A percentile compares a stretch with the other conserved stretches of the same genome.
Conservation (phyloP, 2,113 vertebrate species). For the Picathartes gymnocephalus region DNA sequence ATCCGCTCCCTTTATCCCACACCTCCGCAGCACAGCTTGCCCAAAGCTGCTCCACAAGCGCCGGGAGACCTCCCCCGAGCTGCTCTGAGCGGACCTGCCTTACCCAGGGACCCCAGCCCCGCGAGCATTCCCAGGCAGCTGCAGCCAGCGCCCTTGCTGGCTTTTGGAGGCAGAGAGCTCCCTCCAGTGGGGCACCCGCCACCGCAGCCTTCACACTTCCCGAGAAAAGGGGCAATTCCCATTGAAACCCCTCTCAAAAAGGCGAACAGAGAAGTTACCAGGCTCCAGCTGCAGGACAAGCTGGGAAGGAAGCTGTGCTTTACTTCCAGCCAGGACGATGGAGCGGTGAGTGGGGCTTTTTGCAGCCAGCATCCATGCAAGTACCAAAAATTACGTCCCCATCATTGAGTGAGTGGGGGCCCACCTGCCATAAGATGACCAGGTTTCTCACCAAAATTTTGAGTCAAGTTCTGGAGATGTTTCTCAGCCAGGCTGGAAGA, state of each 20-base stretch:
- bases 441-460: background rate
- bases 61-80: accelerated
- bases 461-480: background rate
- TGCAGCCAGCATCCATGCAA: background rate
- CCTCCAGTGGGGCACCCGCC: slow-evolving; percentile 19
- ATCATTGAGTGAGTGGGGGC: accelerated
- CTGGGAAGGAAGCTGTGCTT: background rate
- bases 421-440: accelerated
- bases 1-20: accelerated
- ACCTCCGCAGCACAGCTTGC: background rate
- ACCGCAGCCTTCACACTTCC: accelerated
- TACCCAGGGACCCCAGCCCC: too few species aligned
- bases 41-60: background rate
- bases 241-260: background rate
- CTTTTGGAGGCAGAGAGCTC: slow-evolving; percentile 33
- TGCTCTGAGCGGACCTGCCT: accelerated
- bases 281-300: background rate
- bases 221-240: accelerated
- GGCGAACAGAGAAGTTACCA: background rate
- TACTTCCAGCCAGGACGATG: too few species aligned
- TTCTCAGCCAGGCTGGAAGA: background rate
- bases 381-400: background rate
- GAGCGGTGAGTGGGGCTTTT: accelerated
- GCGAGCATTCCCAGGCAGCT: background rate
- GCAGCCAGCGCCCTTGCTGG: too few species aligned